Evolutionary conservation across 1,140 invertebrate genomes (phyloP).

Genomic region (Sitophilus oryzae): DNA sequence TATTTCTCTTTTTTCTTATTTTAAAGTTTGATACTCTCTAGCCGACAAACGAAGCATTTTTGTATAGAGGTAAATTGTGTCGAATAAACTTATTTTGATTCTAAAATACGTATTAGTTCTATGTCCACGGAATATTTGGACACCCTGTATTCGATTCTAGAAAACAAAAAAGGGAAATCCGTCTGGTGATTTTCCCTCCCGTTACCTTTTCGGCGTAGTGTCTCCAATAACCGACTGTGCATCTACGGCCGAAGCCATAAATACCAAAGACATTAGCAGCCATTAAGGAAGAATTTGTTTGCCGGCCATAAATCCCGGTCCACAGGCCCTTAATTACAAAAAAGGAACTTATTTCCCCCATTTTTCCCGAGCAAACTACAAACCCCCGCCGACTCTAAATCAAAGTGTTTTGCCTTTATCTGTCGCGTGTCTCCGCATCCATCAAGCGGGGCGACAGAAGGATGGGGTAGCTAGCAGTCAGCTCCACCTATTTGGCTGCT

Average conservation of each 20-base stretch:
- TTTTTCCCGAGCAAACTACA: constrained; percentile 39
- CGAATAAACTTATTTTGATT: too few species aligned
- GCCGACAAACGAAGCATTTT: too few species aligned
- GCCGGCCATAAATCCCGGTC: constrained; percentile 35
- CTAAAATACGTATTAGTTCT: too few species aligned
- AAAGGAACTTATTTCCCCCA: constrained; percentile 33
- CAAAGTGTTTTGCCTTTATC: constrained; percentile 43
- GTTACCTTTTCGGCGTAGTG: too few species aligned
- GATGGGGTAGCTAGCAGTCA: too few species aligned
- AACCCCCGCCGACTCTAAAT: constrained; percentile 40
- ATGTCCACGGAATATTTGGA: too few species aligned
- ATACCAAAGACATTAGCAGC: constrained; percentile 21
- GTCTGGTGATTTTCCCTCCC: too few species aligned
- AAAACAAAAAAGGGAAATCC: constrained; percentile 21
- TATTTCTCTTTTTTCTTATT: too few species aligned
- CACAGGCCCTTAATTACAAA: constrained; percentile 40
- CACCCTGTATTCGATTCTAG: too few species aligned
- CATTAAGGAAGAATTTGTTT: constrained; percentile 27
- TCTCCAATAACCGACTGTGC: not conserved
- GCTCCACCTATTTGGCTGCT: constrained; percentile 33
- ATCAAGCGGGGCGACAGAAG: constrained; percentile 34
- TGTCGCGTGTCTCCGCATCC: constrained; percentile 38
- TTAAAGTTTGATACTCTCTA: too few species aligned
- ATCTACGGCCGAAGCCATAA: not conserved
- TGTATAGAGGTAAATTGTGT: too few species aligned